Conservation (phyloP, 2,888 invertebrate genomes). For the Globia sparganii region DNA sequence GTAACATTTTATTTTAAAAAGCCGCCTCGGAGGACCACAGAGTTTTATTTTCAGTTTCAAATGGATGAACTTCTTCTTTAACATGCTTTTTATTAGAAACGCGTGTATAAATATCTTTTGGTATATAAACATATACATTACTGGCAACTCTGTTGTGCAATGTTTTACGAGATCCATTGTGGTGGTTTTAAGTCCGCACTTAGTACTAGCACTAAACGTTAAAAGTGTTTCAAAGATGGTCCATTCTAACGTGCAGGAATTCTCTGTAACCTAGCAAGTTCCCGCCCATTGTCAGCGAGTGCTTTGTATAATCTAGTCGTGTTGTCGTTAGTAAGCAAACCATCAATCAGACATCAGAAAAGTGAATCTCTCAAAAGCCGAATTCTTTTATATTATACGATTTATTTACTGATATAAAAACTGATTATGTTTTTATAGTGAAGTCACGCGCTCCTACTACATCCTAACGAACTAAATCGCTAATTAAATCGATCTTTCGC, state of each 20-base stretch:
- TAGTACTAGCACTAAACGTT: constrained; percentile 35
- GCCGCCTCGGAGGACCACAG: constrained; percentile 41
- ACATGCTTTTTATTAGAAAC: constrained; percentile 52
- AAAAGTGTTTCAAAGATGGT: constrained; percentile 40
- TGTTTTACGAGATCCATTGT: constrained; percentile 43
- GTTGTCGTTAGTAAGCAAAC: background rate
- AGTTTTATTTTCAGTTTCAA: constrained; percentile 69
- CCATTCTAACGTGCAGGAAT: constrained; percentile 19
- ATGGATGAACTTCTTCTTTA: constrained; percentile 64
- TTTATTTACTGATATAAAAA: constrained; percentile 11
- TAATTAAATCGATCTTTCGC: constrained; percentile 30
- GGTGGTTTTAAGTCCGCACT: constrained; percentile 30
- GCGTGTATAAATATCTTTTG: constrained; percentile 11
- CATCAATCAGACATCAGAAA: background rate
- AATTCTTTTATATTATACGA: background rate
- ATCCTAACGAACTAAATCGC: constrained; percentile 4
- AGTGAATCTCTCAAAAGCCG: background rate
- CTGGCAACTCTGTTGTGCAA: constrained; percentile 18
- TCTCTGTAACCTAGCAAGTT: background rate
- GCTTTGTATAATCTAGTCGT: constrained; percentile 23
- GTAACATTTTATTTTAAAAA: constrained; percentile 53
- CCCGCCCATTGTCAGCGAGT: constrained; percentile 23
- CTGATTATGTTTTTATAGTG: background rate
- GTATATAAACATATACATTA: constrained; percentile 2
- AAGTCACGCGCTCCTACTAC: constrained; percentile 8